phyloP scores from a whole-genome alignment of 2,888 invertebrate genomes.

The Polylopha cassiicola region DNA sequence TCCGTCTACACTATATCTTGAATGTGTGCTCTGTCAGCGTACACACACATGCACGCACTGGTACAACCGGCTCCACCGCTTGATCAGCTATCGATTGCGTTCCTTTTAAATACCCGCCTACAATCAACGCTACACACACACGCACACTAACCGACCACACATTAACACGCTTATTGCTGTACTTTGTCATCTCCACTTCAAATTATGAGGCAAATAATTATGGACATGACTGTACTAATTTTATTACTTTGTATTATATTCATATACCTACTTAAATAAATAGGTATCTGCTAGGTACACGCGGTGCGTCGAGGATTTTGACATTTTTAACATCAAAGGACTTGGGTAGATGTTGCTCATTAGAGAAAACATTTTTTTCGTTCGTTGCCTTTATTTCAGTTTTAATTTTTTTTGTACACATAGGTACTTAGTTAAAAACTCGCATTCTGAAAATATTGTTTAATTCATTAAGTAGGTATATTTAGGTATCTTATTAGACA shows the following conservation, averaged over 20 bases:
- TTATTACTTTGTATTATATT: slow-evolving; percentile 4
- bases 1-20: slow-evolving; percentile 42
- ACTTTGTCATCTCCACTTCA: slow-evolving; percentile 19
- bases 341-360: no score
- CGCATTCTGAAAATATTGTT: no score
- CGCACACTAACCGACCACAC: slow-evolving; percentile 13
- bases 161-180: slow-evolving; percentile 15
- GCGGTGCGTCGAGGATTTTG: no score
- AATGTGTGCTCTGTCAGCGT: slow-evolving; percentile 23
- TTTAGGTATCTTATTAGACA: not conserved
- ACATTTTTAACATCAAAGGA: no score
- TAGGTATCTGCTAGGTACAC: no score
- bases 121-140: slow-evolving; percentile 34
- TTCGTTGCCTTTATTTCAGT: no score
- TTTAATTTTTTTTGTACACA: no score
- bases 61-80: slow-evolving; percentile 45
- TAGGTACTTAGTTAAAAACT: no score
- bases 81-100: slow-evolving; percentile 62
- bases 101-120: slow-evolving; percentile 45
- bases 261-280: no score
- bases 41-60: slow-evolving; percentile 27
- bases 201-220: slow-evolving; percentile 6
- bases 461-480: not conserved
- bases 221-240: not conserved
- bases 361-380: no score